A percentile compares a stretch with the other conserved stretches of the same genome.
Conservation (phyloP, 2,888 invertebrate genomes). For the Lissonota sp. region DNA sequence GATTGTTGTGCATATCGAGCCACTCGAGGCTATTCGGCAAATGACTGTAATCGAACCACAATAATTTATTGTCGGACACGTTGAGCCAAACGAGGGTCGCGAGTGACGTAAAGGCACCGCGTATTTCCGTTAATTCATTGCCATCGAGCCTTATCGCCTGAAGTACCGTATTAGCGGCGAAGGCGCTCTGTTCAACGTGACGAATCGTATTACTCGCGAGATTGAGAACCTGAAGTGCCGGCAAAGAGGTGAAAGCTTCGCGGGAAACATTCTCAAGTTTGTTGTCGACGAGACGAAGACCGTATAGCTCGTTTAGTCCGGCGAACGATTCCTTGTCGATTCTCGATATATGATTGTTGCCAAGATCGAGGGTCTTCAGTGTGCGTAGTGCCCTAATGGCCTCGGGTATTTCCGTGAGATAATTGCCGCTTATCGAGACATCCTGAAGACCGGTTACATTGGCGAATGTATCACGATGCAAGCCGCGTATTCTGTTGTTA, state of each 20-base stretch:
- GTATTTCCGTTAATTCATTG: constrained; percentile 91
- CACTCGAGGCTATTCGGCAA: constrained; percentile 91
- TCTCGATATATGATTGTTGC: constrained; percentile 91
- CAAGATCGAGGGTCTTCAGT: constrained; percentile 91
- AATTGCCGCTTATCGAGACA: constrained; percentile 90
- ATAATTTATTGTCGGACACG: constrained; percentile 91
- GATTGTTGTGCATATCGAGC: constrained; percentile 93
- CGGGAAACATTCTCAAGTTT: constrained; percentile 90
- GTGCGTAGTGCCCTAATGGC: constrained; percentile 89
- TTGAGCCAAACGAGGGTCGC: constrained; percentile 92
- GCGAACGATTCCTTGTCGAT: constrained; percentile 90
- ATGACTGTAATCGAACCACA: constrained; percentile 93
- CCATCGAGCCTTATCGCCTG: constrained; percentile 91
- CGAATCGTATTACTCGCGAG: constrained; percentile 92
- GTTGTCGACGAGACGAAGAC: constrained; percentile 92
- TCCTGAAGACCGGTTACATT: constrained; percentile 92
- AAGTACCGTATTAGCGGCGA: constrained; percentile 89
- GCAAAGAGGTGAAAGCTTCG: constrained; percentile 89
- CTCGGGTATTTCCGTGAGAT: constrained; percentile 88
- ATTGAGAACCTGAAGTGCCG: constrained; percentile 91
- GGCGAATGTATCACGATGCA: constrained; percentile 90
- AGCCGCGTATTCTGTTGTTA: constrained; percentile 89
- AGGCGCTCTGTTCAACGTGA: constrained; percentile 91
- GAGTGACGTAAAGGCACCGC: constrained; percentile 90
- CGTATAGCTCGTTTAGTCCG: constrained; percentile 90